Percentiles rank a stretch among this genome's conserved stretches.
phyloP scores from a whole-genome alignment of 1,140 invertebrate species.

The Caenorhabditis brenneri region DNA sequence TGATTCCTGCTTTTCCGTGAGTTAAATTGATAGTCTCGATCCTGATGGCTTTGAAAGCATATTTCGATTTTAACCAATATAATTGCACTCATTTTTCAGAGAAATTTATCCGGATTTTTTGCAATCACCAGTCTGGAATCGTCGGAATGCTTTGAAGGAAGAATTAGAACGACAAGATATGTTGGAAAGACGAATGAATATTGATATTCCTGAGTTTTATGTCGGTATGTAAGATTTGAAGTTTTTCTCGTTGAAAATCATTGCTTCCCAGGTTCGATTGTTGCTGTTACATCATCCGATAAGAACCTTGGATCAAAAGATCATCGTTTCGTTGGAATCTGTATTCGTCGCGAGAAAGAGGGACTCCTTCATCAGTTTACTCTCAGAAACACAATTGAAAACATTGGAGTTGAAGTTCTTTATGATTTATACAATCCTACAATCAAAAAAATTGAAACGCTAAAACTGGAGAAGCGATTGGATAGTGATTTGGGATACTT shows the following conservation, averaged over 20 bases:
- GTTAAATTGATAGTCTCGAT: neutral
- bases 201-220: constrained; percentile 96
- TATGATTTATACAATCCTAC: constrained; percentile 94
- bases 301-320: constrained; percentile 83
- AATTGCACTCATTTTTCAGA: constrained; percentile 72
- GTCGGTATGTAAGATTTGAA: constrained; percentile 78
- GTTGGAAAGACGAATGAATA: constrained; percentile 81
- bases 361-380: constrained; percentile 85
- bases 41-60: too few relatives aligned
- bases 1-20: constrained; percentile 44
- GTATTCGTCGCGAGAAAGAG: constrained; percentile 82
- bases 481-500: constrained; percentile 89
- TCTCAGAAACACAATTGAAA: constrained; percentile 89
- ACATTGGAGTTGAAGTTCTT: constrained; percentile 83
- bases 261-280: constrained; percentile 78
- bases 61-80: neutral
- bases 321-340: constrained; percentile 93
- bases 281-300: constrained; percentile 90
- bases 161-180: constrained; percentile 90
- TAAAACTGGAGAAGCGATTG: constrained; percentile 88
- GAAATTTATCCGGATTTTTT: constrained; percentile 92
- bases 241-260: neutral
- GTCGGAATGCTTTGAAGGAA: constrained; percentile 83
- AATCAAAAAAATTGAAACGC: constrained; percentile 85
- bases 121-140: constrained; percentile 81